Percentiles rank a stretch among this genome's conserved stretches.
phyloP scores from a whole-genome alignment of 2,797 vertebrate genomes.

The Avahi laniger region DNA sequence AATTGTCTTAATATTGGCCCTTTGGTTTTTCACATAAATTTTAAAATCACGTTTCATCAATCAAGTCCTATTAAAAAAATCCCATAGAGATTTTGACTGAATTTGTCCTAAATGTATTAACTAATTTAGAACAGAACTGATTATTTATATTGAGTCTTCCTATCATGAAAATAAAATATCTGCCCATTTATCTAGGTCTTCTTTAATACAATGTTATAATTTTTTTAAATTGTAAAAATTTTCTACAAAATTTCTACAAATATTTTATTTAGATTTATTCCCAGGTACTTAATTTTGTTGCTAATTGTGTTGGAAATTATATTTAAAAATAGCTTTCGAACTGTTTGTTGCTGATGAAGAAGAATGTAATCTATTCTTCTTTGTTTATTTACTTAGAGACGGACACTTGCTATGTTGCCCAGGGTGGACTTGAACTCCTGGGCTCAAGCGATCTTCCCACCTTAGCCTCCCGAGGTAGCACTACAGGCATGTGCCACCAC shows the following conservation, averaged over 20 bases:
- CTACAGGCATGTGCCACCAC: background rate
- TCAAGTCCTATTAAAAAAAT: background rate
- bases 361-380: background rate
- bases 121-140: background rate
- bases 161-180: background rate
- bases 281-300: background rate
- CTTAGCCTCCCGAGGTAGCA: background rate
- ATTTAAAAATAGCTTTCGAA: background rate
- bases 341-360: background rate
- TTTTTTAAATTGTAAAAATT: background rate
- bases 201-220: background rate
- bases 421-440: background rate
- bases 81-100: background rate
- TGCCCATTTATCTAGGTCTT: background rate
- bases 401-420: background rate
- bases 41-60: background rate
- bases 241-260: background rate
- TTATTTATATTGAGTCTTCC: background rate
- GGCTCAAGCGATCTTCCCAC: background rate
- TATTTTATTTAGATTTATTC: background rate
- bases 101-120: background rate
- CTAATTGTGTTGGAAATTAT: background rate
- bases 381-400: background rate
- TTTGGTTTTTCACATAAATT: background rate
- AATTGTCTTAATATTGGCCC: background rate